Conservation (phyloP, 2,113 vertebrate genomes). For the Xenus cinereus region DNA sequence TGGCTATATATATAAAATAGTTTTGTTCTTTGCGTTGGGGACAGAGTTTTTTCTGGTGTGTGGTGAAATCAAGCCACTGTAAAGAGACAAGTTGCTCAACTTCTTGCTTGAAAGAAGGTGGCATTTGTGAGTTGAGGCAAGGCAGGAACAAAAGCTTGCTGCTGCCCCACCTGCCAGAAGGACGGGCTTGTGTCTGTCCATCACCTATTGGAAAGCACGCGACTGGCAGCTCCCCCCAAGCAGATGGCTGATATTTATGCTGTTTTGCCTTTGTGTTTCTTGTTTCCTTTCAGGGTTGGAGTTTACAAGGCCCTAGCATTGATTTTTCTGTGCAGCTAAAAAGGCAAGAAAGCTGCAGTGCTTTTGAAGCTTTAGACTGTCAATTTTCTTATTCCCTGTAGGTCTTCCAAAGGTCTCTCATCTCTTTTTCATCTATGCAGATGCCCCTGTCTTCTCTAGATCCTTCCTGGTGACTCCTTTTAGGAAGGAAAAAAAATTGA, state of each 20-base stretch:
- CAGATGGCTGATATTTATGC: background rate
- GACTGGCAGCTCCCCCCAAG: background rate
- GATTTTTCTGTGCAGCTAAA: slow-evolving; percentile 14
- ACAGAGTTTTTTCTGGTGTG: background rate
- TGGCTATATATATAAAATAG: background rate
- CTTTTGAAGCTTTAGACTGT: slow-evolving; percentile 2
- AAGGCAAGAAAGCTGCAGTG: background rate
- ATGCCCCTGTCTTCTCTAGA: background rate
- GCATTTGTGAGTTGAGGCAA: background rate
- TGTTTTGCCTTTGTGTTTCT: background rate
- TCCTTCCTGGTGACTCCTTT: background rate
- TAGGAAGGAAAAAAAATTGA: background rate
- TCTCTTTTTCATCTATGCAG: background rate
- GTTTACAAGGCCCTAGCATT: background rate
- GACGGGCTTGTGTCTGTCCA: fast-evolving
- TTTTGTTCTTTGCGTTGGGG: background rate
- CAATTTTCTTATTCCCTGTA: background rate
- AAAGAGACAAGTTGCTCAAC: background rate
- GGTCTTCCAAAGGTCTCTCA: background rate
- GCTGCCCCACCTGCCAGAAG: background rate
- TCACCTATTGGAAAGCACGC: background rate
- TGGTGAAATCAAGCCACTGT: background rate
- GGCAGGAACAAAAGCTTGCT: background rate
- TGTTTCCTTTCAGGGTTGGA: background rate
- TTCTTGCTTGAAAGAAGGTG: background rate